Evolutionary conservation across 2,888 invertebrate species (phyloP).

Genomic region (Callimorpha dominula): DNA sequence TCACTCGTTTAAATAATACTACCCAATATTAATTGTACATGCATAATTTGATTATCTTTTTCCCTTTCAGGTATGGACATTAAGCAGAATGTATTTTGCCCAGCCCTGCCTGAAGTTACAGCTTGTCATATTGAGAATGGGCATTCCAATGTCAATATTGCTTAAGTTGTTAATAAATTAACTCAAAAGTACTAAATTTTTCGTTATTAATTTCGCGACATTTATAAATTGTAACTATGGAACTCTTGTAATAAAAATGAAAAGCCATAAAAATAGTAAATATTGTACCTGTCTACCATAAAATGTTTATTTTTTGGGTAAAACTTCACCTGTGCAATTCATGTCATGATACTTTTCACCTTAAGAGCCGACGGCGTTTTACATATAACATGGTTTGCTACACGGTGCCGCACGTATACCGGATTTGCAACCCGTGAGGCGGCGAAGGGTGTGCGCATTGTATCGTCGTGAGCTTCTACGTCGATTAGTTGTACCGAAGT

Average conservation of each 20-base stretch:
- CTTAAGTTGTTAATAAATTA: conserved; percentile 76
- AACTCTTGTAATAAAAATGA: conserved; percentile 60
- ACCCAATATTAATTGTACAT: neutral
- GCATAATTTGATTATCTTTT: conserved; percentile 27
- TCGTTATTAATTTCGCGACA: conserved; percentile 72
- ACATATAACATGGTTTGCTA: no score
- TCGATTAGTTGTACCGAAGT: neutral
- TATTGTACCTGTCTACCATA: conserved; percentile 58
- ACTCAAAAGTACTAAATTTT: conserved; percentile 69
- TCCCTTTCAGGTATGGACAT: conserved; percentile 84
- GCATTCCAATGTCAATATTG: conserved; percentile 71
- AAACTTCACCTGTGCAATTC: neutral
- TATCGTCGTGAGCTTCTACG: no score
- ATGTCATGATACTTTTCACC: neutral
- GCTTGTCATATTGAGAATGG: conserved; percentile 58
- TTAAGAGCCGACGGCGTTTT: no score
- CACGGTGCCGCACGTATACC: no score
- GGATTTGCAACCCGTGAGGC: no score
- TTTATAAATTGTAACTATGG: conserved; percentile 59
- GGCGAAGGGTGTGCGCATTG: no score
- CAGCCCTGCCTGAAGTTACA: conserved; percentile 42
- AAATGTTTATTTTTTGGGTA: conserved; percentile 64
- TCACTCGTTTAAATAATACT: no score
- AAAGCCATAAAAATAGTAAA: conserved; percentile 72
- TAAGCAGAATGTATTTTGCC: conserved; percentile 55